These are phyloP conservation scores for Neosilurus hyrtlii DNA, from an alignment of 2,797 vertebrate genomes.

Conservation along the genomic window DNA sequence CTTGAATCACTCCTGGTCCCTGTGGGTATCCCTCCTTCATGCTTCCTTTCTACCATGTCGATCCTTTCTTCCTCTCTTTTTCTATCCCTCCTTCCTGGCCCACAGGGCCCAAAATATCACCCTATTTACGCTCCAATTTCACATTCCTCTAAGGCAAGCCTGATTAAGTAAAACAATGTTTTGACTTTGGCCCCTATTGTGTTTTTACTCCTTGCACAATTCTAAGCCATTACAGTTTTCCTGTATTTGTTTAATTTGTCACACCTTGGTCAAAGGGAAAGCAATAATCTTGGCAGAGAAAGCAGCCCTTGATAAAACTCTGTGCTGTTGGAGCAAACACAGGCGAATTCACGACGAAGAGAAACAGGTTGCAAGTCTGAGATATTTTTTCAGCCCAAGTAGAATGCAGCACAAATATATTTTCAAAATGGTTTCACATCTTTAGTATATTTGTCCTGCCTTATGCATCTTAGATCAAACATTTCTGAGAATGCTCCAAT, in stretches of 20 bases:
- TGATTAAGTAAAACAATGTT: slow-evolving; percentile 55
- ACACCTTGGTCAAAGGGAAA: slow-evolving; percentile 13
- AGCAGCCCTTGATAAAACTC: background rate
- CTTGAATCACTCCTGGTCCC: slow-evolving; percentile 49
- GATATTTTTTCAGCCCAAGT: too few species aligned
- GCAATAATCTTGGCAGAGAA: slow-evolving; percentile 22
- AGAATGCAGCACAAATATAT: too few species aligned
- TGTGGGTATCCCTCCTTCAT: slow-evolving; percentile 40
- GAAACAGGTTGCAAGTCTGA: too few species aligned
- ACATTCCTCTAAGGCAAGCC: slow-evolving; percentile 39
- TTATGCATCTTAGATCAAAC: too few species aligned
- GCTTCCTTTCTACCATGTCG: slow-evolving; percentile 33
- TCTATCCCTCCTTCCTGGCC: slow-evolving; percentile 32
- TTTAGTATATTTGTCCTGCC: too few species aligned
- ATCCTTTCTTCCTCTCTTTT: slow-evolving; percentile 23
- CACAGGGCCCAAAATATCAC: slow-evolving; percentile 45
- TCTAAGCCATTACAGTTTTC: slow-evolving; percentile 31
- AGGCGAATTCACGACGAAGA: too few species aligned
- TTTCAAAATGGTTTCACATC: too few species aligned
- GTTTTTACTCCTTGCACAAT: slow-evolving; percentile 42
- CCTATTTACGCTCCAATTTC: slow-evolving; percentile 41
- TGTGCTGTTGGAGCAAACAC: slow-evolving; percentile 9
- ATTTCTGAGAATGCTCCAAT: too few species aligned
- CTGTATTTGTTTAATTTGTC: slow-evolving; percentile 13
- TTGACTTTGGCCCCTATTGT: slow-evolving; percentile 46